A percentile compares a stretch with the other conserved stretches of the same genome.
Evolutionary conservation across 2,888 invertebrate genomes (phyloP).

Genomic region (Podabrus alpinus): DNA sequence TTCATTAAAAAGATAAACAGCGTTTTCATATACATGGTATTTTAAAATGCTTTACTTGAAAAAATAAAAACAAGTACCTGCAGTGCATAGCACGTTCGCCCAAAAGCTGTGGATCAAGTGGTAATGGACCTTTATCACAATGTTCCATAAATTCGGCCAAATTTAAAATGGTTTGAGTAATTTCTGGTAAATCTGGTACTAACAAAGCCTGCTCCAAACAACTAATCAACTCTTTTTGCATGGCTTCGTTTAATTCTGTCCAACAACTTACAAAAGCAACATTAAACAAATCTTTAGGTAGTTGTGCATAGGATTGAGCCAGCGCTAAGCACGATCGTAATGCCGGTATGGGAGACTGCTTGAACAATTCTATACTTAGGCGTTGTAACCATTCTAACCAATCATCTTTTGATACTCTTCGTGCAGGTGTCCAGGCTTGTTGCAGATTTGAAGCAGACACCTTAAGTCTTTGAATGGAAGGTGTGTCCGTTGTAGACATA

Average conservation of each 20-base stretch:
- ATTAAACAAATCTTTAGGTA: conserved; percentile 96
- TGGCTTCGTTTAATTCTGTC: conserved; percentile 85
- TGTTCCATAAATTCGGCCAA: conserved; percentile 99
- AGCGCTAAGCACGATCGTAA: conserved; percentile 87
- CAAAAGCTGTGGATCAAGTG: conserved; percentile 83
- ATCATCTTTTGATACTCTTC: conserved; percentile 95
- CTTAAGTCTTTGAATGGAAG: conserved; percentile 78
- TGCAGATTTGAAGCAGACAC: conserved; percentile 85
- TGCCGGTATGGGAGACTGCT: conserved; percentile 95
- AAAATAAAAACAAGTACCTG: conserved; percentile 57
- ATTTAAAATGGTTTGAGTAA: conserved; percentile 95
- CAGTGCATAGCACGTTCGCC: conserved; percentile 96
- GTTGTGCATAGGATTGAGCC: conserved; percentile 92
- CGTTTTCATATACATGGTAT: too few relatives aligned
- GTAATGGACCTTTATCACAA: conserved; percentile 93
- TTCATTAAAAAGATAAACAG: too few relatives aligned
- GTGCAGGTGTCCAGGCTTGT: conserved; percentile 88
- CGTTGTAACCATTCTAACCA: conserved; percentile 97
- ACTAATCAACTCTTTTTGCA: conserved; percentile 82
- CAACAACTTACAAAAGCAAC: conserved; percentile 99
- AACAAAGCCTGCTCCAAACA: conserved; percentile 88
- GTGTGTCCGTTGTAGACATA: conserved; percentile 67
- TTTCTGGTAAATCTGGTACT: conserved; percentile 92
- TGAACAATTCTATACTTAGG: conserved; percentile 89
- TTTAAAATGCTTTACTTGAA: neutral